A percentile compares a stretch with the other conserved stretches of the same genome.
phyloP scores from a whole-genome alignment of 2,113 vertebrate species.

The Cephalopterus ornatus region DNA sequence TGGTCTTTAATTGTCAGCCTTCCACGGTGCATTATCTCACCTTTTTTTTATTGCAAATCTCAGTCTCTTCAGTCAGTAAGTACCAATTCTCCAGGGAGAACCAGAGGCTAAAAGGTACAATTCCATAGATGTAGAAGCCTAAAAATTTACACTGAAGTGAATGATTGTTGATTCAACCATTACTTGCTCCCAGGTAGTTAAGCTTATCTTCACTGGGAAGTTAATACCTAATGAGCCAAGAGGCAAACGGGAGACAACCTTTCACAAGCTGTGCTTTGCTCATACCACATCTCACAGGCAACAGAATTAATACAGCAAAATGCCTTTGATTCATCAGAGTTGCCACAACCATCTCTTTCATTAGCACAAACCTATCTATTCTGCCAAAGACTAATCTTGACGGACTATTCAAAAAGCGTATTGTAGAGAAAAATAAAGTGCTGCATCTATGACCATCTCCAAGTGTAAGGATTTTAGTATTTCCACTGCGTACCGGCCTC shows the following conservation, averaged over 20 bases:
- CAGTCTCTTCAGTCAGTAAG: not conserved
- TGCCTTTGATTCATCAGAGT: accelerated
- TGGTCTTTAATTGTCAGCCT: not conserved
- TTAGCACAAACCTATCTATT: not conserved
- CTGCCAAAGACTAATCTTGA: not conserved
- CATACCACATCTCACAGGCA: not conserved
- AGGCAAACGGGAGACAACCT: not conserved
- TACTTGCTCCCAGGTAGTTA: not conserved
- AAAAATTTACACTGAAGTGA: not conserved
- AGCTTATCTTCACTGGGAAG: not conserved
- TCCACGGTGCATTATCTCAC: accelerated
- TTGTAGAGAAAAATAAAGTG: not conserved
- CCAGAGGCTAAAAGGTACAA: not conserved
- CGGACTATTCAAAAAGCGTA: not conserved
- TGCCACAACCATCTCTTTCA: not conserved
- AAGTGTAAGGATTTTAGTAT: not conserved
- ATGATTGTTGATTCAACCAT: not conserved
- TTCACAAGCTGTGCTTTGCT: not conserved
- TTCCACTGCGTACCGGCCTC: accelerated
- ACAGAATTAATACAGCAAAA: not conserved
- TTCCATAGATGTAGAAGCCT: not conserved
- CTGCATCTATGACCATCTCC: not conserved
- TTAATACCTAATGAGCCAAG: not conserved
- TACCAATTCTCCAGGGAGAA: not conserved
- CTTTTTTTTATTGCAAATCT: not conserved